Conservation (phyloP, 2,797 vertebrate species). For the Pelodytes ibericus region DNA sequence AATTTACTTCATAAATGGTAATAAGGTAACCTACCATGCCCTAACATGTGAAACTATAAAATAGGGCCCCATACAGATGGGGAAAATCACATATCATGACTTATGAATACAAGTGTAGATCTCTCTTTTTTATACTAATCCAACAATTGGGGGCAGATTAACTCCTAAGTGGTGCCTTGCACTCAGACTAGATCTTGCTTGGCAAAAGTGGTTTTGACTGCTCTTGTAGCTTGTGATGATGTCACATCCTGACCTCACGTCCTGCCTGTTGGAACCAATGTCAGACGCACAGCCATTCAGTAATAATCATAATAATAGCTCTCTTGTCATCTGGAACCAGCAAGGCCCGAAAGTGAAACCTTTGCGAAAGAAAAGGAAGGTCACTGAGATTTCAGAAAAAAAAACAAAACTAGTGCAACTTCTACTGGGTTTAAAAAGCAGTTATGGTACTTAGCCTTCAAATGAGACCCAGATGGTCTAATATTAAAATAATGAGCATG, state of each 20-base stretch:
- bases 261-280: background rate
- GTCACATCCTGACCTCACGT: background rate
- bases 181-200: background rate
- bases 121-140: too few species aligned
- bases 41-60: too few species aligned
- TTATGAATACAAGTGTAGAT: too few species aligned
- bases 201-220: background rate
- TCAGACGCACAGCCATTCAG: too few species aligned
- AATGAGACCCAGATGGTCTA: conserved; percentile 49
- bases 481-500: conserved; percentile 38
- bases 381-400: background rate
- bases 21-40: too few species aligned
- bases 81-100: too few species aligned
- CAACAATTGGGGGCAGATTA: background rate
- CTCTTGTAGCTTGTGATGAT: background rate
- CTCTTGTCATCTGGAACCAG: background rate
- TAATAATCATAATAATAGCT: too few species aligned
- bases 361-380: background rate
- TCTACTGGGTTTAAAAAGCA: background rate
- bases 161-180: background rate
- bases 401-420: background rate
- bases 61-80: too few species aligned
- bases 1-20: too few species aligned
- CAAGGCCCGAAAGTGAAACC: background rate
- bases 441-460: conserved; percentile 5